Evolutionary conservation across 23 tunicate species (phyloP), one percentile per base, ranked within the genome.

Genomic region (Botrylloides violaceus): DNA sequence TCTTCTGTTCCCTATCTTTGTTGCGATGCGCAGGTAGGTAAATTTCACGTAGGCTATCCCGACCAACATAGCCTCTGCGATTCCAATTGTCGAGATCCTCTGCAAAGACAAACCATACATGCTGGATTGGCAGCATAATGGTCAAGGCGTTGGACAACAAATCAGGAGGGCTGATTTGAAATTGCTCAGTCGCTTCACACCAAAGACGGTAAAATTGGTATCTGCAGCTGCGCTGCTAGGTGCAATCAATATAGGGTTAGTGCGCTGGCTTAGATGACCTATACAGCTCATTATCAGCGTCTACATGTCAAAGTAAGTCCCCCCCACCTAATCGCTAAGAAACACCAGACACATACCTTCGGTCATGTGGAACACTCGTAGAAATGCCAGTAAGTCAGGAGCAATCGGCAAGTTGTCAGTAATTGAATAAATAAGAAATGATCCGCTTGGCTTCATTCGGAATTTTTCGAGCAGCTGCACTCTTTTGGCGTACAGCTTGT

Each of bases 361-460:
- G 33, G 60, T 66, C 88, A 88, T 81, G 35, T 83, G 97, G 73
- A 90, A 90, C 5, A 90, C 79, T 1, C 97, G 66, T n/a, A 90
- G 71, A 39, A 90, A 90, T 0, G 77, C 80, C 2, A 83, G 65
- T 21, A 90, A 72, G 27, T 72, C 60, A 1, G 83, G 88, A 12
- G 82, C 64, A 2, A 81, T 74, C 0, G 97, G 97, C 6, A 90
- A 31, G 49, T 68, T 72, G 27, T 70, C 66, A 38, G 59, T 59
- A 76, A 71, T 77, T 6, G 83, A 29, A 49, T 43, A 71, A 4
- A 88, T 35, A 1, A 71, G 58, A 77, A 77, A 88, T 58, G 76
- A 57, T 4, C 90, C 85, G 26, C 66, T 79, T 3, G 71, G 71
- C 1, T 71, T 74, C n/a, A 80, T 47, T 6, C 48, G 31, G 20